phyloP scores from a whole-genome alignment of 2,113 vertebrate species.

The Embiotoca jacksoni region DNA sequence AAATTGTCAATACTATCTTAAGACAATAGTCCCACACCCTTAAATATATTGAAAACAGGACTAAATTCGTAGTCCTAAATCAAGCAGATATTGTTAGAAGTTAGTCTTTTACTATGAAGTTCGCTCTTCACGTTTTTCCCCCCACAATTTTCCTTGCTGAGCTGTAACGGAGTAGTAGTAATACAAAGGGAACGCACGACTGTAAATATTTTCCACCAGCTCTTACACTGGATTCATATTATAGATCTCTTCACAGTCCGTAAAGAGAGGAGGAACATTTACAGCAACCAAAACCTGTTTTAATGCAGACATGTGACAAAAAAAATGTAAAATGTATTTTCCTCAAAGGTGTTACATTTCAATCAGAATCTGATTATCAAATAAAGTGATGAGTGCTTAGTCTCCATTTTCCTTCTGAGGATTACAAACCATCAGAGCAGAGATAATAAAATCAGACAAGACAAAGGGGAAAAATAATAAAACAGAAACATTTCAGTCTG shows the following conservation, averaged over 20 bases:
- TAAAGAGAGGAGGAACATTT: background rate
- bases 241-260: background rate
- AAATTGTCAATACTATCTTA: background rate
- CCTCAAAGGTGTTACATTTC: background rate
- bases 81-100: too few relatives aligned
- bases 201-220: background rate
- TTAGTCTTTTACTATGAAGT: too few relatives aligned
- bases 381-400: too few relatives aligned
- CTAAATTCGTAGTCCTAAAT: background rate
- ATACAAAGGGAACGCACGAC: background rate
- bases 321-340: background rate
- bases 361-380: too few relatives aligned
- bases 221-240: background rate
- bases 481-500: background rate
- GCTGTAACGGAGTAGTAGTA: background rate
- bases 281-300: constrained; percentile 1
- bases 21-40: background rate
- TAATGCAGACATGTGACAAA: background rate
- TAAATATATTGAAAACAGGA: background rate
- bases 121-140: too few relatives aligned
- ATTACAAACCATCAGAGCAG: background rate
- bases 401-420: background rate
- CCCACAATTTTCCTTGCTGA: background rate
- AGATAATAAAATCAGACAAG: background rate
- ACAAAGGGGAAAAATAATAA: background rate